phyloP scores from a whole-genome alignment of 1,140 invertebrate species.

The Drosophila lowei region DNA sequence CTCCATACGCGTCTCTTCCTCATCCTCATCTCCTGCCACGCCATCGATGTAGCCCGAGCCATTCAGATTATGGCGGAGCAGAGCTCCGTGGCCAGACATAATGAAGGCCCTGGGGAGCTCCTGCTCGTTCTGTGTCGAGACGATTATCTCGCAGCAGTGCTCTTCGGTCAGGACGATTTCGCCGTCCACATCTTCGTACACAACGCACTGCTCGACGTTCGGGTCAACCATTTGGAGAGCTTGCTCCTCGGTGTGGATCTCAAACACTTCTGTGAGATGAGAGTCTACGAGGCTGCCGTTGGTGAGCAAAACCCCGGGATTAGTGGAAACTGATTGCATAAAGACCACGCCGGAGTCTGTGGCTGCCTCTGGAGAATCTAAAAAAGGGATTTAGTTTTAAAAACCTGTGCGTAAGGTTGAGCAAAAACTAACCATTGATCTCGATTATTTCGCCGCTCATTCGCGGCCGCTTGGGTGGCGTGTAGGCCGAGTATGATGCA shows the following conservation, averaged over 20 bases:
- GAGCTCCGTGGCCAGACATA: conserved; percentile 25
- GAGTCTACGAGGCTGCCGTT: conserved; percentile 12
- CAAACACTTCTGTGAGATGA: conserved; percentile 9
- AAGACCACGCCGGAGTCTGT: conserved; percentile 14
- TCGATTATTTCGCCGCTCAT: conserved; percentile 31
- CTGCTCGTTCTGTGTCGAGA: conserved; percentile 49
- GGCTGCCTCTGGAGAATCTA: conserved; percentile 39
- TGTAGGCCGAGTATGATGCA: conserved; percentile 5
- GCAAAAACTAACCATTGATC: conserved; percentile 30
- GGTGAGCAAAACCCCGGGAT: conserved; percentile 34
- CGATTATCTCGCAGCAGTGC: conserved; percentile 68
- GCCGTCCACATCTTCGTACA: conserved; percentile 47
- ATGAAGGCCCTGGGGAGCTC: conserved; percentile 19
- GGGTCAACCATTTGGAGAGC: conserved; percentile 1
- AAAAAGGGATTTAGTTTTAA: neutral
- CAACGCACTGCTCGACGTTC: conserved; percentile 30
- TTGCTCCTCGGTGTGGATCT: neutral
- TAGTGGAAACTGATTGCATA: conserved; percentile 20
- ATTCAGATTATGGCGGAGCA: conserved; percentile 41
- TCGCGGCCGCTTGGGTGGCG: conserved; percentile 15
- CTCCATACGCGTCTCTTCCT: conserved; percentile 14
- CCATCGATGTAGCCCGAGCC: conserved; percentile 33
- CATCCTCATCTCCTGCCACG: conserved; percentile 22
- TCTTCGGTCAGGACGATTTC: conserved; percentile 59
- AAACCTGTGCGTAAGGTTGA: neutral